Evolutionary conservation across 2,113 vertebrate genomes (phyloP).

Genomic region (Jaculus jaculus): DNA sequence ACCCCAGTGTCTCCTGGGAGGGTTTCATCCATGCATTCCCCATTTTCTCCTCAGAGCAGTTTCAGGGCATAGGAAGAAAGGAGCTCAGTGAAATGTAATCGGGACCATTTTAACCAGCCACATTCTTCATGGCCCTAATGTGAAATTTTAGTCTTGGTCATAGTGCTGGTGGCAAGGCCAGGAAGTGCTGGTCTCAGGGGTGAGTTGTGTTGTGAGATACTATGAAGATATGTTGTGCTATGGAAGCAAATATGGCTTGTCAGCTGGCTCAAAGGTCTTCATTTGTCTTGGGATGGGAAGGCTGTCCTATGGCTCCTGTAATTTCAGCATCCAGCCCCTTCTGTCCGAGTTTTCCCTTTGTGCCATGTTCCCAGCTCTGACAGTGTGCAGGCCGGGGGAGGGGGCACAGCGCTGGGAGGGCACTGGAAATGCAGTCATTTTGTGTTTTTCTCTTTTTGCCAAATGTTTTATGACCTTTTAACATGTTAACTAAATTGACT

Average conservation of each 20-base stretch:
- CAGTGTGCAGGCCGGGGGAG: neutral
- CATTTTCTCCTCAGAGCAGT: too few species aligned
- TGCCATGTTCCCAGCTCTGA: neutral
- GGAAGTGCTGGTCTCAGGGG: neutral
- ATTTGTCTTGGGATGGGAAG: neutral
- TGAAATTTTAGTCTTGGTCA: neutral
- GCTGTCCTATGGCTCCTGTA: neutral
- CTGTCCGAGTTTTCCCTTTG: neutral
- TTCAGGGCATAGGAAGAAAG: neutral
- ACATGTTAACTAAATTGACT: neutral
- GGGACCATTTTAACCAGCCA: neutral
- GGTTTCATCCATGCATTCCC: too few species aligned
- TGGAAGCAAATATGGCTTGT: neutral
- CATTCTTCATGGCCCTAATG: neutral
- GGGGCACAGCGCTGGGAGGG: fast-evolving
- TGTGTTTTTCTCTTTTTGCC: neutral
- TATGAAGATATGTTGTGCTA: neutral
- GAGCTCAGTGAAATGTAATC: constrained; percentile 1
- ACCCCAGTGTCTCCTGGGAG: too few species aligned
- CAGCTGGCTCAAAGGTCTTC: neutral
- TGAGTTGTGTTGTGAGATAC: neutral
- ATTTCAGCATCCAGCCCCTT: neutral
- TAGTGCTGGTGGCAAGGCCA: neutral
- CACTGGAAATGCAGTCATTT: neutral
- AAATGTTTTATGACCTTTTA: neutral